phyloP scores from a whole-genome alignment of 2,888 invertebrate species.

The Luperina testacea region DNA sequence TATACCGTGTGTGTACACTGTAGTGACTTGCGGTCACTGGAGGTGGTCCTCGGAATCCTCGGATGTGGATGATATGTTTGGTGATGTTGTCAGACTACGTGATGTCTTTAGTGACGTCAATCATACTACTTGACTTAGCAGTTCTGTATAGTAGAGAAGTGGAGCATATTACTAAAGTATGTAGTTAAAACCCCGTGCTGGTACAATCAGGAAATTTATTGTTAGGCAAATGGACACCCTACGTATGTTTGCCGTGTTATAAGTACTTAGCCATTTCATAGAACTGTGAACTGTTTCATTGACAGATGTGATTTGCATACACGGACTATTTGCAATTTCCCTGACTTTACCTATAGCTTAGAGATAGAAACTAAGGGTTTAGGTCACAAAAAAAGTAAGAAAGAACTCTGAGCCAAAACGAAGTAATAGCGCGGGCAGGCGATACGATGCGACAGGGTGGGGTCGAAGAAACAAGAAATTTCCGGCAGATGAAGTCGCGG shows the following conservation, averaged over 20 bases:
- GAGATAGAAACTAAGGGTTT: background rate
- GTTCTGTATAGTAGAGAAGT: background rate
- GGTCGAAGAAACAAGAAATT: no score
- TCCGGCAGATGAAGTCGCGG: no score
- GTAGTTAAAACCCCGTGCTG: background rate
- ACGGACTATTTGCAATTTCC: background rate
- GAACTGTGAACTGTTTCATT: background rate
- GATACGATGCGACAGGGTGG: background rate
- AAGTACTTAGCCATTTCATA: background rate
- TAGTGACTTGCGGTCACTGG: slow-evolving; percentile 53
- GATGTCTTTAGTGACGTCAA: slow-evolving; percentile 9
- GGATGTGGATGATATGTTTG: slow-evolving; percentile 37
- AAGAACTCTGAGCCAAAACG: no score
- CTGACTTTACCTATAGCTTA: background rate
- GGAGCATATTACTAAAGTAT: background rate
- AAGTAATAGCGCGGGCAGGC: background rate
- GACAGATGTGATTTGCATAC: background rate
- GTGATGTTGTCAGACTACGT: slow-evolving; percentile 14
- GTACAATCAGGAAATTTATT: background rate
- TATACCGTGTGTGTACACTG: slow-evolving; percentile 53
- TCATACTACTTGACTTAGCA: background rate
- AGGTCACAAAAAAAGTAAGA: no score
- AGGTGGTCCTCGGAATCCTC: slow-evolving; percentile 64
- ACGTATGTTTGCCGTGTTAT: background rate
- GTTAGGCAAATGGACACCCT: no score